Base-by-base conservation (phyloP, 2,113 vertebrate genomes). In the Dinomys branickii region DNA sequence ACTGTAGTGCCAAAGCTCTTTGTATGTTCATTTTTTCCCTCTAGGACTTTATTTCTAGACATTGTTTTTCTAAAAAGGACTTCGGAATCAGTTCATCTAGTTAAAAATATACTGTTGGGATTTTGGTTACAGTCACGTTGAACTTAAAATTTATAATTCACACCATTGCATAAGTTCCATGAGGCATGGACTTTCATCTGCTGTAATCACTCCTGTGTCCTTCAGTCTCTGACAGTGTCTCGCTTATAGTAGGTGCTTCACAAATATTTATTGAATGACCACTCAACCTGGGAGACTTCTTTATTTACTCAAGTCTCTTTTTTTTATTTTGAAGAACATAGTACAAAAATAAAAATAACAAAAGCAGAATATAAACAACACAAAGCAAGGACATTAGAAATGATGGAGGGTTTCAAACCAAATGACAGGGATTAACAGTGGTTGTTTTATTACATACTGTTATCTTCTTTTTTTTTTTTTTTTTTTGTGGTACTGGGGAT, bases 71-170 rank as follows among this genome's bases (percentile, higher is more conserved):
- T 81, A 0, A 80, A 75, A 26, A 93, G 35, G 63, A 78, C 50
- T 82, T 91, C 89, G 75, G 63, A 96, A 82, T 95, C 19, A 85
- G 44, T 93, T 96, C 33, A 78, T 82, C 33, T 78, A 56, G 65
- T 91, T 91, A 52, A 96, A 89, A 89, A 93, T 47, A 28, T 94
- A 44, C 47, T 91, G 22, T 58, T 80, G 87, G 41, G 50, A 88
- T 93, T 95, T 88, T 82, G 83, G 50, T 94, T 24, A 11, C 0
- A 1, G 22, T 82, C 38, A n/a, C 71, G 63, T n/a, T 63, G 9
- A 92, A 73, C 86, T 85, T 93, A 59, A 58, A 87, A 80, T 52
- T 71, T 44, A 4, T 90, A 91, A 44, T 56, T 11, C 33, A 44
- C 20, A 47, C 63, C 22, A 58, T 28, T 7, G 7, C 30, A 20